Evolutionary conservation across 2,113 vertebrate species (phyloP).

Genomic region (Bos javanicus): DNA sequence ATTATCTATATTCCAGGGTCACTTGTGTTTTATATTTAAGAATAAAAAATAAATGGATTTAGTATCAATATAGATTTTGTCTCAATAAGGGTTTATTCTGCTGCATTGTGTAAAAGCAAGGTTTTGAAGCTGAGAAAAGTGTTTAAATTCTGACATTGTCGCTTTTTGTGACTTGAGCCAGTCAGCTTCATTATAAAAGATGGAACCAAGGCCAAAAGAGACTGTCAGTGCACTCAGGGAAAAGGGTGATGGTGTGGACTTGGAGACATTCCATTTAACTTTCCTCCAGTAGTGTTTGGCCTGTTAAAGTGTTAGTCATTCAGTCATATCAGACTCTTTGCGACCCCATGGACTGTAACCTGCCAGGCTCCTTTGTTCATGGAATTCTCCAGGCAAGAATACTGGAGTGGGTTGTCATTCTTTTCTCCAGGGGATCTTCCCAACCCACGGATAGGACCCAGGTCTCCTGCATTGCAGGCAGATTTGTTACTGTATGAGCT

Average conservation of each 20-base stretch:
- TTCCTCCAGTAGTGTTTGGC: not conserved
- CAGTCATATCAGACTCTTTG: not conserved
- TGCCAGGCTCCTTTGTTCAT: not conserved
- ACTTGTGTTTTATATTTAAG: not conserved
- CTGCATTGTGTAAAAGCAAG: not conserved
- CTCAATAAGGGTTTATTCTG: not conserved
- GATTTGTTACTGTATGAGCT: not conserved
- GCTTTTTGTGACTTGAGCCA: not conserved
- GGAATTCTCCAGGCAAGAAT: not conserved
- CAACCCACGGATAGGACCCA: not conserved
- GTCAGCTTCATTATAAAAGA: not conserved
- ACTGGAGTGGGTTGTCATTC: not conserved
- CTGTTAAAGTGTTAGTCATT: not conserved
- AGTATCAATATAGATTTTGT: not conserved
- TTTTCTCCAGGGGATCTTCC: not conserved
- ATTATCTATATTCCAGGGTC: not conserved
- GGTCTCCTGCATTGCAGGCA: not conserved
- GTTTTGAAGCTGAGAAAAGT: not conserved
- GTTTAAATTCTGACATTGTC: not conserved
- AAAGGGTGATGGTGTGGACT: not conserved
- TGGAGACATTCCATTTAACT: not conserved
- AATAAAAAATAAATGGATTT: constrained; percentile 12
- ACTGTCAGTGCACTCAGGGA: not conserved
- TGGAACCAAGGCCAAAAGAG: not conserved
- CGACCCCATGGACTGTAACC: not conserved